Evolutionary conservation across 2,888 invertebrate species (phyloP).

Genomic region (Geophilus truncorum): DNA sequence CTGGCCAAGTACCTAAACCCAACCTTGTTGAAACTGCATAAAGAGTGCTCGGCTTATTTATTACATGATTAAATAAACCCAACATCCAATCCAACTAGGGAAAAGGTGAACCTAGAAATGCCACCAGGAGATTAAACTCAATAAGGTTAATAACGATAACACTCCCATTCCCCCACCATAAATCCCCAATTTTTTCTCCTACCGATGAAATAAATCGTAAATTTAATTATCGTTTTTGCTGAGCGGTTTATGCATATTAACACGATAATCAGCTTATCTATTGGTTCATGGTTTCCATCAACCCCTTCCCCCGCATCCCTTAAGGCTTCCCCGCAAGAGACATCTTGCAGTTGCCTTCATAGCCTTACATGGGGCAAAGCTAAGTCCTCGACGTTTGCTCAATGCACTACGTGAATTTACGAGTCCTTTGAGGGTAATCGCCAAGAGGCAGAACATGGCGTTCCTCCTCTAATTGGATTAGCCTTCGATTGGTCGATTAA

Average conservation of each 20-base stretch:
- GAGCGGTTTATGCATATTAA: not conserved
- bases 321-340: too few species aligned
- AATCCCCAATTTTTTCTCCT: not conserved
- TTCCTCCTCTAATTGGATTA: conserved; percentile 4
- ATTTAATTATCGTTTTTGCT: not conserved
- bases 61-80: too few species aligned
- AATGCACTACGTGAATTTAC: not conserved
- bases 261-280: not conserved
- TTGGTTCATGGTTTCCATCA: not conserved
- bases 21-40: too few species aligned
- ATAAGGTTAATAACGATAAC: not conserved
- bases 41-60: too few species aligned
- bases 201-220: not conserved
- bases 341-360: not conserved
- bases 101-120: too few species aligned
- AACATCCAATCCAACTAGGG: too few species aligned
- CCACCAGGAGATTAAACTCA: not conserved
- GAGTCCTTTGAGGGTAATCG: not conserved
- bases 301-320: not conserved
- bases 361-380: too few species aligned
- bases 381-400: not conserved
- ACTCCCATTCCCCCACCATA: not conserved
- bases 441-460: not conserved
- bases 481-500: conserved; percentile 10
- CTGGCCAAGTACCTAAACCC: too few species aligned